Evolutionary conservation across 1,140 invertebrate genomes (phyloP).

Genomic region (Akabosia matsudoensis): DNA sequence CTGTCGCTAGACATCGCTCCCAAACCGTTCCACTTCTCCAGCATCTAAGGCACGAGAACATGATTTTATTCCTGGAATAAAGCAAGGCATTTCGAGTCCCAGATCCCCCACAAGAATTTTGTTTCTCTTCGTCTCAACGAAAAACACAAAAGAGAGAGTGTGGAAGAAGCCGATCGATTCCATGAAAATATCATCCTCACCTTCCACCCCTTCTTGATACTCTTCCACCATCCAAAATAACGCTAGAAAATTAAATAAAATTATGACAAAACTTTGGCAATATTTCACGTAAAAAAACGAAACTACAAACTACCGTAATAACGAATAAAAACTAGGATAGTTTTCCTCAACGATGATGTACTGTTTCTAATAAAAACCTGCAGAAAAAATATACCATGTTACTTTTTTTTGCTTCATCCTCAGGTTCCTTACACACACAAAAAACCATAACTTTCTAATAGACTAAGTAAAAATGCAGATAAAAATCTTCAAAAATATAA

Average conservation of each 20-base stretch:
- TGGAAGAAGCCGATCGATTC: no score
- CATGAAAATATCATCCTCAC: no score
- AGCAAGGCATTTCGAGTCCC: no score
- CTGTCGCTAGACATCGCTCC: no score
- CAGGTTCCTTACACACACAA: neutral
- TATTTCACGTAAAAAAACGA: neutral
- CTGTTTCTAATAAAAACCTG: neutral
- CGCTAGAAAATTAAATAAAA: conserved; percentile 11
- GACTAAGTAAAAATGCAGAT: no score
- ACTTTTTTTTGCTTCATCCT: neutral
- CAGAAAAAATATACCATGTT: neutral
- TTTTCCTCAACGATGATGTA: neutral
- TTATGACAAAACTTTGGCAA: conserved; percentile 3
- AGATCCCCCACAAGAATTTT: no score
- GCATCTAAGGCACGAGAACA: no score
- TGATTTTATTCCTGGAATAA: no score
- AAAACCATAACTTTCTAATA: neutral
- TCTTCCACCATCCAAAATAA: neutral
- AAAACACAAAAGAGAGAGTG: no score
- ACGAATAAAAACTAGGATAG: neutral
- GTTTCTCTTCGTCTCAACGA: no score
- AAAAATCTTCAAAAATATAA: no score
- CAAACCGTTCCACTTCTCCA: no score
- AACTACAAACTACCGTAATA: neutral
- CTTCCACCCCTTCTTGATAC: neutral